Evolutionary conservation across 2,113 vertebrate genomes (phyloP).

Genomic region (Upupa epops): DNA sequence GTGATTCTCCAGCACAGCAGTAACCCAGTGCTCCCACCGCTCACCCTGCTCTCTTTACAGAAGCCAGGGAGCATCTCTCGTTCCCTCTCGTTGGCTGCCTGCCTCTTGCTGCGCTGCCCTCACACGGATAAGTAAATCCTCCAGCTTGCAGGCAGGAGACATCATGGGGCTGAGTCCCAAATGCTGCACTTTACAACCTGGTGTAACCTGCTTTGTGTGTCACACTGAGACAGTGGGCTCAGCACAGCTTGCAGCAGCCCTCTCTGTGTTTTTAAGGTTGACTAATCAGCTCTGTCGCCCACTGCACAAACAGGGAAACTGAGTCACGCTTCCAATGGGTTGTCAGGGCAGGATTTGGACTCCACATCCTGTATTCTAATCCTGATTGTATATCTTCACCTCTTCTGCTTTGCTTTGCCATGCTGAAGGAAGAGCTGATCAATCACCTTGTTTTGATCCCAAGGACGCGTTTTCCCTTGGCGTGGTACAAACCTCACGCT

Average conservation of each 20-base stretch:
- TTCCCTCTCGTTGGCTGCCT: background rate
- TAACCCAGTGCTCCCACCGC: background rate
- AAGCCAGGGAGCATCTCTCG: background rate
- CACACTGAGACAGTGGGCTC: background rate
- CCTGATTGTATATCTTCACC: background rate
- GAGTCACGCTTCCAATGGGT: background rate
- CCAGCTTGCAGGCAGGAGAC: background rate
- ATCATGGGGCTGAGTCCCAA: background rate
- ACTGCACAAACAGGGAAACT: background rate
- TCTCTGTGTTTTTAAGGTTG: background rate
- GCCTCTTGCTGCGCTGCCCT: background rate
- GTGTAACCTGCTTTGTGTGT: background rate
- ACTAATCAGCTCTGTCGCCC: background rate
- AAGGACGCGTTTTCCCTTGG: background rate
- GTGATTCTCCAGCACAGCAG: background rate
- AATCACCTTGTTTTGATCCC: slow-evolving; percentile 8
- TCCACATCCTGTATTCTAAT: background rate
- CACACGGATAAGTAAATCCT: background rate
- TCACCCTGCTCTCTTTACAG: background rate
- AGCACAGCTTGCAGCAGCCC: background rate
- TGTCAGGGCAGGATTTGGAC: background rate
- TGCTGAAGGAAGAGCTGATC: background rate
- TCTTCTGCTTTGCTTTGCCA: background rate
- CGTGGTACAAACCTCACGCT: background rate
- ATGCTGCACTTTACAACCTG: background rate